Evolutionary conservation across 2,888 invertebrate species (phyloP), one percentile per base, ranked within the genome.

Genomic region (Plutella xylostella): DNA sequence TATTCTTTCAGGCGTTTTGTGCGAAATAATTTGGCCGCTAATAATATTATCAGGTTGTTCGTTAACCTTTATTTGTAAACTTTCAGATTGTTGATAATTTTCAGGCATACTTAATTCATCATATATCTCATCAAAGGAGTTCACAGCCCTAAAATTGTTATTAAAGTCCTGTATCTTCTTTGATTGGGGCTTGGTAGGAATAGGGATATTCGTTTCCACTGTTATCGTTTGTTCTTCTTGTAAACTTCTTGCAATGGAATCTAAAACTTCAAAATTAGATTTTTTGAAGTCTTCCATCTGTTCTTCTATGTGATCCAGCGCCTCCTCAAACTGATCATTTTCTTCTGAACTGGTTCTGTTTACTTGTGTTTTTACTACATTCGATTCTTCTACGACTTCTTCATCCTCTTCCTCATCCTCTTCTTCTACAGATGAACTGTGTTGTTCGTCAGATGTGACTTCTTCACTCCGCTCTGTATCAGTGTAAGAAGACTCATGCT

Each of bases 401-500:
- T 61, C 57, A 15, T 45, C 55, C 59, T 65, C 51, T 58, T 62
- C 49, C 9, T 39, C 39, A 3, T 17, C 17, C 5, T 21, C 22
- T 35, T 17, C 35, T 17, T 69, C 68, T 39, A 51, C 63, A 57
- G 55, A 72, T 50, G 66, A 64, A 3, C 56, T 52, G 56, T 71
- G 68, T 49, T 70, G 69, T 52, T 83, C 75, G 48, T 80, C 71
- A 15, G 82, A 76, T 19, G 68, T 63, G 45, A 72, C 72, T 45
- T 39, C 39, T 39, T 21, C 69, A 50, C 74, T 71, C 45, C 69
- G 68, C 47, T 71, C 72, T 25, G 72, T 66, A 43, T 78, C 82
- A 54, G 77, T 80, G 40, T 86, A 86, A 50, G 76, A 76, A 34
- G 78, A 79, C 52, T 86, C 86, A 50, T 86, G 72, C 54, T 73